Base-by-base conservation (phyloP, 2,113 vertebrate genomes). In the Gopherus flavomarginatus region DNA sequence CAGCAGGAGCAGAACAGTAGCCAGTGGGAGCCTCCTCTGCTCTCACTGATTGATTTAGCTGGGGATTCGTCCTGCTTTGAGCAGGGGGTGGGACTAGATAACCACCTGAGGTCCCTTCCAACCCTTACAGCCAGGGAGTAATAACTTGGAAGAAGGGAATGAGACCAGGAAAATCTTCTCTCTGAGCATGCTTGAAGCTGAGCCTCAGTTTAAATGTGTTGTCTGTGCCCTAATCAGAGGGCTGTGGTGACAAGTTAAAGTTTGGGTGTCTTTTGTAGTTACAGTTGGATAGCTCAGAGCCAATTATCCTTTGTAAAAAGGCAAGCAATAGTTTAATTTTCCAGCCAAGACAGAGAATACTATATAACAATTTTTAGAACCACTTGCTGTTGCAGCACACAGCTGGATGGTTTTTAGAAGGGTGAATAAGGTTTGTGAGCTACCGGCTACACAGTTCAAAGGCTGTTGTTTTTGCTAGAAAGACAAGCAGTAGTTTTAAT, bases 361-460 rank as follows among this genome's bases (percentile, higher is more conserved):
- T 31, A 13, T 35, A 35, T 35, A 31, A 62, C 59, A 35, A 5
- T 62, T 35, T 38, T 91, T n/a, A 57, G 44, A 57, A 95, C 83
- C 65, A 86, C 49, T 42, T 21, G 10, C 4, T 52, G 24, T 38
- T 52, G n/a, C 42, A 92, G 47, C 69, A 86, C 0, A 0, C 10
- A 50, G 16, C 27, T 93, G 59, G 8, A 42, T 93, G 11, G 81
- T 94, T 56, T 21, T 90, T 72, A 44, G 82, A 88, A 90, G 54
- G 24, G 5, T 49, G 52, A 6, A 56, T 90, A 90, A 85, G 52
- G 1, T 83, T 92, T 87, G 5, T 42, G 53, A 86, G 22, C 4
- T 79, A 17, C 38, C 47, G 11, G 2, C 21, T 19, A 35, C 29
- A 7, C 59, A 53, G 12, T 35, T 31, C 57, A 59, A 59, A 57